Conservation (phyloP, 2,888 invertebrate species). For the Acanthopleura granulata region DNA sequence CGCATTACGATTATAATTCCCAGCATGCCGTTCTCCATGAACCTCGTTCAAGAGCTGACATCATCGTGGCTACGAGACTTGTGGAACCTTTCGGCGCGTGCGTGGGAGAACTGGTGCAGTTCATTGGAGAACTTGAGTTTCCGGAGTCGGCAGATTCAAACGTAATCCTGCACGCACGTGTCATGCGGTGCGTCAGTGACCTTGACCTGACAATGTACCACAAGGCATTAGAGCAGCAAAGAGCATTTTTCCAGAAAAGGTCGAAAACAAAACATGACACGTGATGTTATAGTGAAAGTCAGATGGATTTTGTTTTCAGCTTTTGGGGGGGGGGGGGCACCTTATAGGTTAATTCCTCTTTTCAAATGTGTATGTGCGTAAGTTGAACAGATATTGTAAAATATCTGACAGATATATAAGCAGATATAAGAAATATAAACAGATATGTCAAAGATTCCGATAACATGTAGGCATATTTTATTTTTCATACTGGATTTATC, state of each 20-base stretch:
- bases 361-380: too few relatives aligned
- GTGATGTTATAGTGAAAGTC: too few relatives aligned
- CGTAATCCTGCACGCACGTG: conserved; percentile 38
- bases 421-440: too few relatives aligned
- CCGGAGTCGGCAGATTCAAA: conserved; percentile 13
- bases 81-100: conserved; percentile 49
- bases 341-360: too few relatives aligned
- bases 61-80: conserved; percentile 43
- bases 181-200: conserved; percentile 51
- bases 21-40: neutral
- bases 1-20: neutral
- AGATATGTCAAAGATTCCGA: too few relatives aligned
- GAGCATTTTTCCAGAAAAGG: conserved; percentile 18
- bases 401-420: too few relatives aligned
- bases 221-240: conserved; percentile 43
- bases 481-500: too few relatives aligned
- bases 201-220: conserved; percentile 46
- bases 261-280: neutral
- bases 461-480: too few relatives aligned
- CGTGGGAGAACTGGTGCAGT: conserved; percentile 43
- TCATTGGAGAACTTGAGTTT: conserved; percentile 48
- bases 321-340: too few relatives aligned
- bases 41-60: neutral
- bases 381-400: too few relatives aligned
- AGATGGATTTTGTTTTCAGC: too few relatives aligned